These are phyloP conservation scores for Hybognathus amarus DNA, from an alignment of 2,797 vertebrate genomes.

Conservation along the genomic window DNA sequence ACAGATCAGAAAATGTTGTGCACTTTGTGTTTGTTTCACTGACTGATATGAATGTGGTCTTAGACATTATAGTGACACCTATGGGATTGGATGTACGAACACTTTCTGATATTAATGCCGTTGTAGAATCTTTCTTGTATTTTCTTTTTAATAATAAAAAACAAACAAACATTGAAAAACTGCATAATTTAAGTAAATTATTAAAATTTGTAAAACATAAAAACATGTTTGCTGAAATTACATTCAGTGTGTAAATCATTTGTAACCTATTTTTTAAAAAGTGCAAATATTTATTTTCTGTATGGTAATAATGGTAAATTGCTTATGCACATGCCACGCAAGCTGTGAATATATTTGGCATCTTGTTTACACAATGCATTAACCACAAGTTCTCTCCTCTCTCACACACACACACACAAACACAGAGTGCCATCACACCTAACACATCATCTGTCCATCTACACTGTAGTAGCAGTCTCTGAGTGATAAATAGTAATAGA, in stretches of 20 bases:
- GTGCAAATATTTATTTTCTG: not conserved
- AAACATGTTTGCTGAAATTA: not conserved
- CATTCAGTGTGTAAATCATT: not conserved
- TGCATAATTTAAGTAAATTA: not conserved
- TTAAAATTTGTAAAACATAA: not conserved
- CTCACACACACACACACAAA: conserved; percentile 19
- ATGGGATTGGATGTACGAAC: too few relatives aligned
- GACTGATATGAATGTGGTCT: not conserved
- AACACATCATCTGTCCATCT: conserved; percentile 48
- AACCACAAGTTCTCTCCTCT: not conserved
- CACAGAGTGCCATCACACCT: conserved; percentile 65
- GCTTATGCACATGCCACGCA: not conserved
- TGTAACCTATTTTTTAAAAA: not conserved
- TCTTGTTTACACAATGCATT: not conserved
- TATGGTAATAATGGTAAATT: not conserved
- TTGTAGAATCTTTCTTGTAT: too few relatives aligned
- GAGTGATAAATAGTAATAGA: conserved; percentile 71
- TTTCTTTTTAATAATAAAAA: too few relatives aligned
- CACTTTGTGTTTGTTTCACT: not conserved
- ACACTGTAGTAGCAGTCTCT: conserved; percentile 53
- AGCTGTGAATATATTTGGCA: not conserved
- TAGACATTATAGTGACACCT: not conserved
- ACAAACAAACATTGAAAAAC: too few relatives aligned
- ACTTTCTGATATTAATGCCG: too few relatives aligned
- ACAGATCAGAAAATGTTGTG: not conserved